Base-by-base conservation (phyloP, 1,140 invertebrate genomes). In the Nasonia longicornis region DNA sequence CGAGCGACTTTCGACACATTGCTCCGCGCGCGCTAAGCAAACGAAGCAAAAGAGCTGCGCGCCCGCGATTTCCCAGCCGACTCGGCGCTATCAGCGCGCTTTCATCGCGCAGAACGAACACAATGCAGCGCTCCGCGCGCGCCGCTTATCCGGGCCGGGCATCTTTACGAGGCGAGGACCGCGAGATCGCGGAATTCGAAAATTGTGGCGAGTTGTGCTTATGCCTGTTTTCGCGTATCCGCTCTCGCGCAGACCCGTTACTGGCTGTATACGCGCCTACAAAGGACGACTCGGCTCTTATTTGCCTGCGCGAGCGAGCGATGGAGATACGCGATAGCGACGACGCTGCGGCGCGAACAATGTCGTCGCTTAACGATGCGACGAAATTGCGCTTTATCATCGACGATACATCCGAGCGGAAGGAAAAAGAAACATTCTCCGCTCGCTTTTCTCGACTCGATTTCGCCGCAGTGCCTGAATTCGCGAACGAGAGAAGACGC, bases 91-190 rank as follows among this genome's bases (percentile, higher is more conserved):
- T 81, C 80, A 42, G 20, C 14, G 38, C 67, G 52, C 74, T 81
- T 81, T 81, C 80, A 81, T 81, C 64, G 64, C 22, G 22, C 64
- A 45, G 64, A 52, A 35, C 7, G 35, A 77, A 69, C 11, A 79
- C 48, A 74, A 66, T 35, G 35, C 31, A 42, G 48, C 1, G 16
- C 31, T 31, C 31, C 26, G 26, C 26, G 48, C 26, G 35, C 20
- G 26, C 22, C 11, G 20, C 42, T 67, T 73, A 75, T 75, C 74
- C 7, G 45, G 10, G 1, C 12, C 11, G 11, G 16, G n/a, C n/a
- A 81, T 81, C 79, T 81, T 81, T 81, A 81, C 79, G 79, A 75
- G 38, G 70, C 14, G 64, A 67, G 52, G 76, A 71, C 48, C 45
- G 22, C 31, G 12, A 52, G 78, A 80, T 80, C 78, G 71, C 72